Base-by-base conservation (phyloP, 1,140 invertebrate genomes). In the Leucophenga varia region DNA sequence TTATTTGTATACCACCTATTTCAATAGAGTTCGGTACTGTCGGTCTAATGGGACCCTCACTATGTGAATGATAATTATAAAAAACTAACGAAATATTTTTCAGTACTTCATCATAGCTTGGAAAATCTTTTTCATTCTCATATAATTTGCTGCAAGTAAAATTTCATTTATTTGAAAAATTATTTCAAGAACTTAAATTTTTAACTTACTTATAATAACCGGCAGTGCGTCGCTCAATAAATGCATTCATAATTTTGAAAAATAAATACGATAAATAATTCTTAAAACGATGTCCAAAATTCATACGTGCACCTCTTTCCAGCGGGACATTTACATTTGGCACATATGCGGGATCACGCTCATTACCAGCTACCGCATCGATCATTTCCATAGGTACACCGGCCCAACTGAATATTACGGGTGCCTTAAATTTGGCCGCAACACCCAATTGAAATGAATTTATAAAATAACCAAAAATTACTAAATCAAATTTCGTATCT, bases 1-100 rank as follows among this genome's bases (percentile, higher is more conserved):
- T 53, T 22, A 74, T 65, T 31, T 77, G 74, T 40, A 75, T 49
- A 19, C 74, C 74, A 3, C 73, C 74, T 8, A 73, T 59, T 53
- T 75, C 57, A 4, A 77, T 60, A 19, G 69, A 57, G 10, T 57
- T 55, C 10, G 72, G 72, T 13, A 68, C 54, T 7, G 52, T 45
- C 5, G 75, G 69, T 32, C 57, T 49, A 7, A 61, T 25, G 0
- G 44, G 49, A 9, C 58, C 58, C 39, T 61, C 52, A 28, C 45
- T 55, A 18, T 49, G 54, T 3, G 56, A 58, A 32, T 58, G 55
- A 43, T 55, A 52, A 4, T 61, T 61, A 36, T 44, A 47, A 25
- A 61, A 53, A 28, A 58, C 35, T 35, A 60, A 13, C 5, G 55
- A 57, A 38, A 57, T 20, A 3, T 37, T 21, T 0, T 37, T 40